phyloP scores from a whole-genome alignment of 2,113 vertebrate genomes.

The Donacobius atricapilla region DNA sequence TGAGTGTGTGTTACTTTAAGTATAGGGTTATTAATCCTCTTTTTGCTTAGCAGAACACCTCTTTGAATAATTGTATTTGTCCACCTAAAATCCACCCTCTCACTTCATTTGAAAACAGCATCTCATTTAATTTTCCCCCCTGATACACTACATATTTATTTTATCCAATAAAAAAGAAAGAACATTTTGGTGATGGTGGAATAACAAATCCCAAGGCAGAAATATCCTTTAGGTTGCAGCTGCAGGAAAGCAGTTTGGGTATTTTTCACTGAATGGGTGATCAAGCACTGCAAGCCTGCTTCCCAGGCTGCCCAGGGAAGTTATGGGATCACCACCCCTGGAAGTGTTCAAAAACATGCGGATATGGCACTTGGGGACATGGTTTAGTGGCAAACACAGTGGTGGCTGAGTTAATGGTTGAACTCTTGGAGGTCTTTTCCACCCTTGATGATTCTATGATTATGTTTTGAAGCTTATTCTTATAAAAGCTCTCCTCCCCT shows the following conservation, averaged over 20 bases:
- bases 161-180: neutral
- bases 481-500: neutral
- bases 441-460: neutral
- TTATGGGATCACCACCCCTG: neutral
- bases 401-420: neutral
- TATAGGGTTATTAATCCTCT: neutral
- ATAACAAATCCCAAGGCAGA: neutral
- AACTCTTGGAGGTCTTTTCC: neutral
- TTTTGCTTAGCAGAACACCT: neutral
- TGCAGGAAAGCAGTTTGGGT: neutral
- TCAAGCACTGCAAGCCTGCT: neutral
- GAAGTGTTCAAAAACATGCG: neutral
- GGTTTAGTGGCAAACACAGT: neutral
- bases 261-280: neutral
- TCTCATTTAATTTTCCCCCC: neutral
- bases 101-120: neutral
- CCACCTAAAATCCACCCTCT: neutral
- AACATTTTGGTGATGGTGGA: neutral
- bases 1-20: neutral
- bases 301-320: neutral
- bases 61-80: neutral
- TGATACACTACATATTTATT: neutral
- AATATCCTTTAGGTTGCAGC: neutral
- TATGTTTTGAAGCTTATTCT: neutral
- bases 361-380: neutral